phyloP scores from a whole-genome alignment of 2,797 vertebrate species.

The Kryptolebias ocellatus region DNA sequence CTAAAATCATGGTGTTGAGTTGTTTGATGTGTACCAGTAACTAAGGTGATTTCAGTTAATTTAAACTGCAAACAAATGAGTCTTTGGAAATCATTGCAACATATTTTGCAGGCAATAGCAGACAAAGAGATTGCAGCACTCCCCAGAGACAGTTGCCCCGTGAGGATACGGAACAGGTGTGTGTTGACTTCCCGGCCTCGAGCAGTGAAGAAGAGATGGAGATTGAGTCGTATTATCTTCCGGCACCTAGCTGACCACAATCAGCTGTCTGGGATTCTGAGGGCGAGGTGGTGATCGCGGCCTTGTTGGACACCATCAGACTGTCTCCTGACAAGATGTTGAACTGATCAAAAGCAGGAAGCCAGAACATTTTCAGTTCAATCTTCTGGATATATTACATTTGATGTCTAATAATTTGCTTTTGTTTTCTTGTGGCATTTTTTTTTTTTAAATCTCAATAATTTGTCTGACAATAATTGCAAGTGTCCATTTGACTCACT shows the following conservation, averaged over 20 bases:
- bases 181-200: slow-evolving; percentile 93
- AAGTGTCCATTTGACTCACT: slow-evolving; percentile 3
- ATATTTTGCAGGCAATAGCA: slow-evolving; percentile 85
- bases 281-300: slow-evolving; percentile 89
- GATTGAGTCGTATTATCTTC: slow-evolving; percentile 93
- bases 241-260: slow-evolving; percentile 93
- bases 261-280: slow-evolving; percentile 90
- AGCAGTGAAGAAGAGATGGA: slow-evolving; percentile 90
- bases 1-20: too few relatives aligned
- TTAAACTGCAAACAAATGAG: background rate
- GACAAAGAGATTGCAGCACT: slow-evolving; percentile 90
- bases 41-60: background rate
- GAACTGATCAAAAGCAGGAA: background rate
- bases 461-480: background rate
- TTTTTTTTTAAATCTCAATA: too few relatives aligned
- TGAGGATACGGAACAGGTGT: slow-evolving; percentile 92
- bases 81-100: background rate
- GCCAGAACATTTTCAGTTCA: background rate
- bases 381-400: slow-evolving; percentile 8
- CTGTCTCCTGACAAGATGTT: background rate
- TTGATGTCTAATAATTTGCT: background rate
- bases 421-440: background rate
- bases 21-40: too few relatives aligned
- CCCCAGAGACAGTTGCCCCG: slow-evolving; percentile 92
- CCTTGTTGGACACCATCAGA: background rate